These are phyloP conservation scores for Conus canariensis DNA, from an alignment of 2,888 invertebrate genomes.

Conservation along the genomic window DNA sequence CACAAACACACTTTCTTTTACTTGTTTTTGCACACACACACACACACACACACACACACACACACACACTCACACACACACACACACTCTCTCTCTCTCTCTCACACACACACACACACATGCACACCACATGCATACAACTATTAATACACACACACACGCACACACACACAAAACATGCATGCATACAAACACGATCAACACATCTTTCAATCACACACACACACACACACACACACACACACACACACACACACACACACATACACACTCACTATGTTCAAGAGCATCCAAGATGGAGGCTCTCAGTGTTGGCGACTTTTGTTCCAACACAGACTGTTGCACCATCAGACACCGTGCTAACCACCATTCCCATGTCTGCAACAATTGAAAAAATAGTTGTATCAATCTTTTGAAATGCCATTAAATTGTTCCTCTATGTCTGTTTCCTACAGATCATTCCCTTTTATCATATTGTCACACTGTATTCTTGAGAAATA, in stretches of 20 bases:
- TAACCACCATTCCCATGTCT: slow-evolving; percentile 86
- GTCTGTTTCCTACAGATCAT: too few relatives aligned
- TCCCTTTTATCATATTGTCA: too few relatives aligned
- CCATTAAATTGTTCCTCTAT: too few relatives aligned
- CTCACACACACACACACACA: background rate
- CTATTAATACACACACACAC: background rate
- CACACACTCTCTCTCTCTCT: too few relatives aligned
- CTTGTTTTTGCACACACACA: too few relatives aligned
- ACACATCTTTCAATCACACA: background rate
- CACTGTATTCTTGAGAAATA: too few relatives aligned
- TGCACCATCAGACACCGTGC: slow-evolving; percentile 87
- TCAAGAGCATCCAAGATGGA: slow-evolving; percentile 63
- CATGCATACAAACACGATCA: background rate
- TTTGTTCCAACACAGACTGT: slow-evolving; percentile 88
- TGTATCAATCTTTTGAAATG: too few relatives aligned
- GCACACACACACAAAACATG: background rate
- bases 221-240: background rate
- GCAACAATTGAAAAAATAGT: slow-evolving; percentile 44
- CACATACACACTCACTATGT: slow-evolving; percentile 57
- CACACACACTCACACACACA: background rate
- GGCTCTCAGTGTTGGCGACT: slow-evolving; percentile 81
- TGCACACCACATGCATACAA: background rate
- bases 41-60: too few relatives aligned
- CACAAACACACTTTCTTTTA: too few relatives aligned
- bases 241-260: background rate